Evolutionary conservation across 2,797 vertebrate genomes (phyloP).

Genomic region (Megaceryle alcyon): DNA sequence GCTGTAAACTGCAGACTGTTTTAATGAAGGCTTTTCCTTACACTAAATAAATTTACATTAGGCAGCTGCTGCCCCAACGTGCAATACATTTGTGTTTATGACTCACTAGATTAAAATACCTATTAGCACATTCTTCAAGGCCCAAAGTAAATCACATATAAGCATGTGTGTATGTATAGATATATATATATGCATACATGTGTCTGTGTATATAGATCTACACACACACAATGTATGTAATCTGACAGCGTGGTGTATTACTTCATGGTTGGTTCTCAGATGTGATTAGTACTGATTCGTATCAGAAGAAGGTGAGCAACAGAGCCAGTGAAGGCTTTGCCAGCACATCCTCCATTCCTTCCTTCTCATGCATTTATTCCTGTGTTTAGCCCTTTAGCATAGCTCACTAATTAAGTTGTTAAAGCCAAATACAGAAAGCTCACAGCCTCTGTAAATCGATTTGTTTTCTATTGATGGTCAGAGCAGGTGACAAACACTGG

Average conservation of each 20-base stretch:
- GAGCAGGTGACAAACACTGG: not conserved
- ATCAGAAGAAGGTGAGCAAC: not conserved
- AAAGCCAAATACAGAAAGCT: not conserved
- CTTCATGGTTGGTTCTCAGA: not conserved
- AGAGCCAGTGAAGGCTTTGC: not conserved
- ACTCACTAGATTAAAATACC: not conserved
- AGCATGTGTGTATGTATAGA: accelerated
- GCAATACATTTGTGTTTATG: not conserved
- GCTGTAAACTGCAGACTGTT: not conserved
- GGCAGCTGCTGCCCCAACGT: not conserved
- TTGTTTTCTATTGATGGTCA: not conserved
- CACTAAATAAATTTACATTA: not conserved
- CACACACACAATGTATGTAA: not conserved
- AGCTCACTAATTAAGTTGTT: not conserved
- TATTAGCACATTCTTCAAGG: not conserved
- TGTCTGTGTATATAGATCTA: accelerated
- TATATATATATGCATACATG: too few species aligned
- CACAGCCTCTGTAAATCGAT: not conserved
- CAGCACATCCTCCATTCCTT: not conserved
- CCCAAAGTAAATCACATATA: not conserved
- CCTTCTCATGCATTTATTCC: not conserved
- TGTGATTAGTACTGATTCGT: not conserved
- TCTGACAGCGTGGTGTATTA: not conserved
- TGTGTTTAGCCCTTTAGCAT: not conserved
- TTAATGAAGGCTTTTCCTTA: slow-evolving; percentile 2